Percentiles rank a stretch among this genome's conserved stretches.
Conservation (phyloP, 1,140 invertebrate species). For the Oppia nitens region DNA sequence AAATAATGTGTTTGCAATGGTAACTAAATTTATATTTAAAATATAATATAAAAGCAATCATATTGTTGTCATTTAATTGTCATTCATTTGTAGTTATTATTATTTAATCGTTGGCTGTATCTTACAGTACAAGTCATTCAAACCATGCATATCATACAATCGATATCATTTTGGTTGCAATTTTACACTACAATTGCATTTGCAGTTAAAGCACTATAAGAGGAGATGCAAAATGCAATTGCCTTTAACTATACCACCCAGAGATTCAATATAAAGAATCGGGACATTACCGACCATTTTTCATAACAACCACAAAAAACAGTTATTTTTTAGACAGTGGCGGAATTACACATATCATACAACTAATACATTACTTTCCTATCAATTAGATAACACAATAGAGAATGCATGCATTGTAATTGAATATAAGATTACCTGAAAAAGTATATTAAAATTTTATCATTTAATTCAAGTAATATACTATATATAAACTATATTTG, state of each 20-base stretch:
- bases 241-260: background rate
- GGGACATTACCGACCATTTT: background rate
- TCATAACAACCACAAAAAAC: background rate
- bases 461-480: background rate
- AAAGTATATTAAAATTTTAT: background rate
- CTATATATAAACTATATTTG: too few relatives aligned
- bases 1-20: background rate
- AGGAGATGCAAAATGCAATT: background rate
- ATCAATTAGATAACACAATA: background rate
- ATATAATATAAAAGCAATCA: background rate
- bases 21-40: background rate
- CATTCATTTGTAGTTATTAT: background rate
- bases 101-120: too few relatives aligned
- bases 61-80: background rate
- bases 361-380: background rate
- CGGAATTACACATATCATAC: background rate
- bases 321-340: background rate
- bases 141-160: background rate
- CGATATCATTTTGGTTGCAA: too few relatives aligned
- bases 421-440: background rate
- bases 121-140: background rate
- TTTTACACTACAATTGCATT: background rate
- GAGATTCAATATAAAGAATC: background rate
- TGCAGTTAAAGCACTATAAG: background rate
- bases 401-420: background rate